Percentiles rank a stretch among this genome's conserved stretches.
These are phyloP conservation scores for Selenia dentaria DNA, from an alignment of 2,888 invertebrate species.

Conservation along the genomic window DNA sequence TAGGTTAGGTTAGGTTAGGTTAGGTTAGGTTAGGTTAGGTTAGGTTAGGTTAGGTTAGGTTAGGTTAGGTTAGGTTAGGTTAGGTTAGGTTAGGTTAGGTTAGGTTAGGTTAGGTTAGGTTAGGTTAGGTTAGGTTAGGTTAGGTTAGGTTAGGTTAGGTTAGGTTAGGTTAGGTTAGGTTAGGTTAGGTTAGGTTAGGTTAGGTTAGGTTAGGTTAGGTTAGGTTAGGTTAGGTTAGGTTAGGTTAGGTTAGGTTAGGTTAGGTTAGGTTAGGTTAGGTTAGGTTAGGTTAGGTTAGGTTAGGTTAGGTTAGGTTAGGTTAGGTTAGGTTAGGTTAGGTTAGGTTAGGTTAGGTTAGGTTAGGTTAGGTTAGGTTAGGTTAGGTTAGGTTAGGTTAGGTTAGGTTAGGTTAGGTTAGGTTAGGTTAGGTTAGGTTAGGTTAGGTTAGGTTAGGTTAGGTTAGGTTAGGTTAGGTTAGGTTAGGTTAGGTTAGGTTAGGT, in stretches of 20 bases:
- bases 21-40: background rate
- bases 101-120: background rate
- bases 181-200: conserved; percentile 6
- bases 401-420: conserved; percentile 12
- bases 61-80: background rate
- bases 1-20: background rate
- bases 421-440: conserved; percentile 12
- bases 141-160: conserved; percentile 3
- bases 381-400: conserved; percentile 12
- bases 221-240: conserved; percentile 6
- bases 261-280: conserved; percentile 12
- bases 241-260: conserved; percentile 4
- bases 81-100: background rate
- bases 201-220: conserved; percentile 6
- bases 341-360: conserved; percentile 6
- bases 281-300: conserved; percentile 12
- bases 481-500: conserved; percentile 1
- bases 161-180: conserved; percentile 4
- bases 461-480: conserved; percentile 1
- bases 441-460: conserved; percentile 2
- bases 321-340: conserved; percentile 6
- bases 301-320: conserved; percentile 8
- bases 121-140: conserved; percentile 2
- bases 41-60: background rate
- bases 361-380: conserved; percentile 4